phyloP scores from a whole-genome alignment of 1,140 invertebrate genomes.

The Anagrus nilaparvatae region DNA sequence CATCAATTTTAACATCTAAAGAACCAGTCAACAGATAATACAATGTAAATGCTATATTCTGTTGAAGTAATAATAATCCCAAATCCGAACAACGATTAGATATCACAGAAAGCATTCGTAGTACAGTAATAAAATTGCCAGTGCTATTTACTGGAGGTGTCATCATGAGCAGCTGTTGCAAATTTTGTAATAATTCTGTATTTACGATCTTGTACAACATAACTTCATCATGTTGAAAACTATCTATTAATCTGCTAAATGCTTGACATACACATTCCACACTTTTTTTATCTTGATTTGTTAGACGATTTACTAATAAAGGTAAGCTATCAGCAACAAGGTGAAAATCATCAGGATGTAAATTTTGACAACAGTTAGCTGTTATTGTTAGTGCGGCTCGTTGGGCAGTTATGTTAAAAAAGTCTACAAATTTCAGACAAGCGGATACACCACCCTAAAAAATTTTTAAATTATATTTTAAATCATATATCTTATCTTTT shows the following conservation, averaged over 20 bases:
- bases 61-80: conserved; percentile 79
- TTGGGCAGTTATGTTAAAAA: conserved; percentile 95
- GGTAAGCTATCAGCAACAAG: conserved; percentile 82
- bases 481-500: conserved; percentile 3
- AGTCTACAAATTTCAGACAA: conserved; percentile 92
- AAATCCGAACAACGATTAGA: conserved; percentile 88
- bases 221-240: conserved; percentile 85
- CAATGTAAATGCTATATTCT: conserved; percentile 91
- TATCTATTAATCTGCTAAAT: conserved; percentile 92
- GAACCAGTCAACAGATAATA: conserved; percentile 84
- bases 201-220: conserved; percentile 92
- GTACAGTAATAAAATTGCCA: conserved; percentile 89
- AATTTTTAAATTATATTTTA: too few relatives aligned
- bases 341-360: conserved; percentile 87
- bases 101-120: conserved; percentile 92
- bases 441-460: conserved; percentile 83
- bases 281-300: conserved; percentile 95
- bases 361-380: conserved; percentile 93
- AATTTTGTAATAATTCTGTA: conserved; percentile 80
- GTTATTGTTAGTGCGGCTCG: conserved; percentile 88
- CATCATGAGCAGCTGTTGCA: conserved; percentile 86
- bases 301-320: conserved; percentile 74
- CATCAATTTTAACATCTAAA: conserved; percentile 48
- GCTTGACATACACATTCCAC: conserved; percentile 95
- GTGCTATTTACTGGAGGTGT: conserved; percentile 88